phyloP scores from a whole-genome alignment of 2,888 invertebrate genomes.

The Agrochola litura region DNA sequence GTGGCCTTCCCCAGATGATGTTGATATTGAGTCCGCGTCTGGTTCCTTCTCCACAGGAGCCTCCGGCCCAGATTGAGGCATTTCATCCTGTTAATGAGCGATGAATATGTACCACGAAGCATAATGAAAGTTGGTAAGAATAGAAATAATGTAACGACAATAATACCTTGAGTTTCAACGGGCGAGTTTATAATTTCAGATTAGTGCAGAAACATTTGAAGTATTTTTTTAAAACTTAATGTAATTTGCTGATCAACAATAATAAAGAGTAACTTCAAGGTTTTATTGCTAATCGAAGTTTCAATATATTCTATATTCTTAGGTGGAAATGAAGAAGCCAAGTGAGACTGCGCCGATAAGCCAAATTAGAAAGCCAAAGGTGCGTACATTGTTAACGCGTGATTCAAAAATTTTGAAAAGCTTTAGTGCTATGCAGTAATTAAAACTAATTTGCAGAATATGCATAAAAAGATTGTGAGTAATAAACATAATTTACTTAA shows the following conservation, averaged over 20 bases:
- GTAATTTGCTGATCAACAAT: background rate
- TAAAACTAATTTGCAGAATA: conserved; percentile 18
- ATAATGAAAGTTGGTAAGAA: background rate
- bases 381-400: conserved; percentile 35
- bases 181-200: background rate
- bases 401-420: conserved; percentile 33
- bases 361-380: conserved; percentile 36
- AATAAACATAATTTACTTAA: conserved; percentile 3
- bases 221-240: too few relatives aligned
- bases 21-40: conserved; percentile 82
- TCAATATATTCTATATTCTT: conserved; percentile 8
- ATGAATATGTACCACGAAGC: conserved; percentile 24
- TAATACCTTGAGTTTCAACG: conserved; percentile 22
- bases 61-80: conserved; percentile 85
- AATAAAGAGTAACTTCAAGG: conserved; percentile 1
- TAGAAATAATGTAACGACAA: background rate
- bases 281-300: conserved; percentile 27
- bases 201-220: background rate
- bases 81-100: conserved; percentile 78
- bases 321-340: conserved; percentile 47
- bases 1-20: conserved; percentile 83
- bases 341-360: conserved; percentile 51
- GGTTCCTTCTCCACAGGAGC: conserved; percentile 78
- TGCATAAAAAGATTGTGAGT: conserved; percentile 3
- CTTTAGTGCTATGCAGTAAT: conserved; percentile 33